phyloP scores from a whole-genome alignment of 2,113 vertebrate genomes.

The Myxocyprinus asiaticus region DNA sequence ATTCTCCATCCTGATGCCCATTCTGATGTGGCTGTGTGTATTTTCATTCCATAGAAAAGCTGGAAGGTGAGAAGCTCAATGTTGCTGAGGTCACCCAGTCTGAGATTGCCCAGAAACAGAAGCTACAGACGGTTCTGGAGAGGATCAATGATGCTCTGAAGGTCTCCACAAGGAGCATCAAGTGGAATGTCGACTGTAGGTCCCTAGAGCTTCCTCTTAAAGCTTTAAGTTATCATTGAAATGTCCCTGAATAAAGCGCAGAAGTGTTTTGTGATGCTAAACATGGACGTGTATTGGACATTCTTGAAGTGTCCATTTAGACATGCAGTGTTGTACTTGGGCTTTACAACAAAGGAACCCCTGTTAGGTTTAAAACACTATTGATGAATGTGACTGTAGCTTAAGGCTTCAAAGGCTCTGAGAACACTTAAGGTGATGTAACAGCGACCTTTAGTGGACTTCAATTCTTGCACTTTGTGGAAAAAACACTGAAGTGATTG shows the following conservation, averaged over 20 bases:
- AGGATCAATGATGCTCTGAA: conserved; percentile 88
- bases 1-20: not conserved
- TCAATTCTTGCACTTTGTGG: conserved; percentile 13
- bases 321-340: too few species aligned
- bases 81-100: conserved; percentile 97
- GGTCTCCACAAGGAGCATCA: conserved; percentile 86
- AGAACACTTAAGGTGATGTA: conserved; percentile 40
- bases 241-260: too few species aligned
- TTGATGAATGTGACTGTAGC: not conserved
- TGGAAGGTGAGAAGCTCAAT: conserved; percentile 87
- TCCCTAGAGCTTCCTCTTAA: not conserved
- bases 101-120: conserved; percentile 93
- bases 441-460: conserved; percentile 5
- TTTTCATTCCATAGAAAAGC: conserved; percentile 78
- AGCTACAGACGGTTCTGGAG: conserved; percentile 92
- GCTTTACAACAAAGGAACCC: too few species aligned
- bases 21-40: not conserved
- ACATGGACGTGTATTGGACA: too few species aligned
- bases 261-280: too few species aligned
- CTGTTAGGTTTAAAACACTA: not conserved
- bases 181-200: conserved; percentile 95
- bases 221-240: too few species aligned
- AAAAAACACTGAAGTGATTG: conserved; percentile 33
- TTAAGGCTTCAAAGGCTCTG: conserved; percentile 19
- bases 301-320: too few species aligned